Conservation (phyloP, 2,113 vertebrate species). For the Lucifuga dentata region DNA sequence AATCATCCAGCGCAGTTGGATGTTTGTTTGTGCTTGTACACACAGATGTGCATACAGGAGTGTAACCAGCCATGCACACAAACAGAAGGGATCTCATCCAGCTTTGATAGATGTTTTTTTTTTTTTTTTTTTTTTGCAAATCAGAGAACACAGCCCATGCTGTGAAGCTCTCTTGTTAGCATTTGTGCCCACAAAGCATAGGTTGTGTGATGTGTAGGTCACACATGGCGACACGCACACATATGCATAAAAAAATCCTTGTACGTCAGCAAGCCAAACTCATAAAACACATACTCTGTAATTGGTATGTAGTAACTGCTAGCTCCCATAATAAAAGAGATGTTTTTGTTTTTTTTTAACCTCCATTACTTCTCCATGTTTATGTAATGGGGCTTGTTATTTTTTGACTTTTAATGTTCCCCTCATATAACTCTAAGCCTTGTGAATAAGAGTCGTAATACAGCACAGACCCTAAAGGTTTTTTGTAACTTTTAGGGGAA, state of each 20-base stretch:
- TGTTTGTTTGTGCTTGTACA: conserved; percentile 73
- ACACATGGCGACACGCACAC: conserved; percentile 48
- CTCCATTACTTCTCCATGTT: conserved; percentile 64
- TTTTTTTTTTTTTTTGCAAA: neutral
- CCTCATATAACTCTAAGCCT: conserved; percentile 55
- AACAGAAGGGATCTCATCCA: conserved; percentile 53
- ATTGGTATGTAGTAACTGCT: conserved; percentile 65
- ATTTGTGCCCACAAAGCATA: conserved; percentile 51
- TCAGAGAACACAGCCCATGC: conserved; percentile 14
- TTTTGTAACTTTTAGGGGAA: conserved; percentile 56
- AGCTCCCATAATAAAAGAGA: conserved; percentile 58
- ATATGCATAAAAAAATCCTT: conserved; percentile 40
- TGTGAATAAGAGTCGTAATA: conserved; percentile 63
- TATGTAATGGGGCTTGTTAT: conserved; percentile 73
- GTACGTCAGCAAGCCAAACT: conserved; percentile 56
- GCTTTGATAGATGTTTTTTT: conserved; percentile 1
- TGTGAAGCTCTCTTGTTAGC: conserved; percentile 48
- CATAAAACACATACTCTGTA: conserved; percentile 67
- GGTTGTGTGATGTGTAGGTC: conserved; percentile 62
- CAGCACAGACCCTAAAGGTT: conserved; percentile 49
- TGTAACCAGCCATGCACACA: conserved; percentile 65
- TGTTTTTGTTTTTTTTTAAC: conserved; percentile 53
- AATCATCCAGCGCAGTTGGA: conserved; percentile 74
- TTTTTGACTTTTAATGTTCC: conserved; percentile 60
- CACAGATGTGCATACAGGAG: conserved; percentile 79